Evolutionary conservation across 2,113 vertebrate species (phyloP).

Genomic region (Empidonax alnorum): DNA sequence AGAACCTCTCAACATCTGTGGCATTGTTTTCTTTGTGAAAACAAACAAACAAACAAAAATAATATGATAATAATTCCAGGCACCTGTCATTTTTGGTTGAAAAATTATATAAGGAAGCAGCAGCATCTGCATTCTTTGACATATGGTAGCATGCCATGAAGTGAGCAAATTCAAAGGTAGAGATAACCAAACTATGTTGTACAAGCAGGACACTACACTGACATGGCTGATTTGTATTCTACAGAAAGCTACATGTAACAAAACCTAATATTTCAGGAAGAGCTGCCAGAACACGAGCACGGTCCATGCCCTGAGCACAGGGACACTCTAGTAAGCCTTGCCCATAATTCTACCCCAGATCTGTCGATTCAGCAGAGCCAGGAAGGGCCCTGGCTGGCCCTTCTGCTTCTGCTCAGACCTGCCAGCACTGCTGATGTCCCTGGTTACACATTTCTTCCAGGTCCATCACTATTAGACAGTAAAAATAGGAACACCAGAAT

Average conservation of each 20-base stretch:
- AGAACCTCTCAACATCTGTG: neutral
- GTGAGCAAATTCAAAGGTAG: neutral
- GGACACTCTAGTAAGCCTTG: neutral
- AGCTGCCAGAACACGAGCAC: neutral
- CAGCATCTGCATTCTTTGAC: neutral
- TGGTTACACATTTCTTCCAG: neutral
- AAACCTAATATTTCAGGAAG: slow-evolving; percentile 15
- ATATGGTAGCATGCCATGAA: neutral
- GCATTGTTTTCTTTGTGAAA: neutral
- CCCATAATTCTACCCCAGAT: slow-evolving; percentile 19
- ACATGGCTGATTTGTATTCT: neutral
- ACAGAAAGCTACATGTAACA: neutral
- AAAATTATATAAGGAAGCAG: neutral
- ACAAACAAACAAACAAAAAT: neutral
- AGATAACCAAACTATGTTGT: neutral
- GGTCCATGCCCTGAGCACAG: neutral
- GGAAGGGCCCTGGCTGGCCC: neutral
- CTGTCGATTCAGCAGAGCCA: slow-evolving; percentile 20
- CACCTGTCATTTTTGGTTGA: neutral
- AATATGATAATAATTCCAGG: neutral
- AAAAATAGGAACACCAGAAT: neutral
- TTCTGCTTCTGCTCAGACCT: neutral
- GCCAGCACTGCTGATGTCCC: neutral
- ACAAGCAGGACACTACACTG: neutral
- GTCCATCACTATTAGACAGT: neutral